A percentile compares a stretch with the other conserved stretches of the same genome.
phyloP scores from a whole-genome alignment of 2,888 invertebrate species.

The Luperina nickerlii region DNA sequence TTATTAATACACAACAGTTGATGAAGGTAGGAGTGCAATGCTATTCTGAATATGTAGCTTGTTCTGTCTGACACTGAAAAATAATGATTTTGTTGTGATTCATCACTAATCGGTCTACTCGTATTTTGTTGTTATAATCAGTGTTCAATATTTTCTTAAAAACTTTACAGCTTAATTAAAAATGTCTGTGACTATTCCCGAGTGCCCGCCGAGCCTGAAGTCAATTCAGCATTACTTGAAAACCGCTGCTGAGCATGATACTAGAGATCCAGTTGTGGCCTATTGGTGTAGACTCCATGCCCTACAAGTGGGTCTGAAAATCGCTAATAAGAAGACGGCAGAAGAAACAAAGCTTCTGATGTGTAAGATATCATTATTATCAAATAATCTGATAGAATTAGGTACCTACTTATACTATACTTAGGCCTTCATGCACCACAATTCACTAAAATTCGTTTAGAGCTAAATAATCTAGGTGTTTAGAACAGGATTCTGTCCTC shows the following conservation, averaged over 20 bases:
- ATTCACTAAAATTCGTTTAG: not conserved
- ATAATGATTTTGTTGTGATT: conserved; percentile 23
- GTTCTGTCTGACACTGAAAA: conserved; percentile 4
- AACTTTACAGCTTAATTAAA: conserved; percentile 41
- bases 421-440: not conserved
- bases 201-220: conserved; percentile 94
- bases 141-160: not conserved
- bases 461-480: not conserved
- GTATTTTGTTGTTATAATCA: not conserved
- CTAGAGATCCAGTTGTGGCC: conserved; percentile 96
- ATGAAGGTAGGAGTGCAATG: conserved; percentile 38
- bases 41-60: not conserved
- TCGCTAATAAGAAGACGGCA: conserved; percentile 93
- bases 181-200: conserved; percentile 82
- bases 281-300: conserved; percentile 99
- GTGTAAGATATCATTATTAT: conserved; percentile 76
- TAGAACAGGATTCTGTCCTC: not conserved
- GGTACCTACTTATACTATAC: not conserved
- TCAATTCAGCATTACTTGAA: conserved; percentile 97
- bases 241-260: conserved; percentile 97
- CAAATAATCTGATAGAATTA: not conserved
- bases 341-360: conserved; percentile 96
- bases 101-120: conserved; percentile 18
- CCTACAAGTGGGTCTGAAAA: conserved; percentile 95
- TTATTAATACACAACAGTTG: conserved; percentile 1